phyloP scores from a whole-genome alignment of 2,888 invertebrate genomes.

The Pachliopta kotzebuea region DNA sequence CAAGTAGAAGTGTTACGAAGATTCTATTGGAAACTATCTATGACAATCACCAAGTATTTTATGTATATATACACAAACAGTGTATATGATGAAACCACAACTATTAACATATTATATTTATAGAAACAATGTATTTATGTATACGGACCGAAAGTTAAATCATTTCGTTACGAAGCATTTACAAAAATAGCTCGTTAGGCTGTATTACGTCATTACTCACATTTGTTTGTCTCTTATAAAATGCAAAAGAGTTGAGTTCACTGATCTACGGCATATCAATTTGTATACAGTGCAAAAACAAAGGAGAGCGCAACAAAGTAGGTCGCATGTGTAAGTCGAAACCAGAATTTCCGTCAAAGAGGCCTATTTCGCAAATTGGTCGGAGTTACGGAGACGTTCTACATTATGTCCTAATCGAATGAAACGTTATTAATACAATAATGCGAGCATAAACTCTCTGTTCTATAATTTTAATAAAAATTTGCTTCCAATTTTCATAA shows the following conservation, averaged over 20 bases:
- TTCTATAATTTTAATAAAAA: no score
- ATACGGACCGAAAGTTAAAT: neutral
- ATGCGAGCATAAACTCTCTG: neutral
- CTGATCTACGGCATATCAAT: constrained; percentile 28
- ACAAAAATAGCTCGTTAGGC: constrained; percentile 16
- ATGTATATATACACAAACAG: no score
- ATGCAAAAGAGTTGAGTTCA: constrained; percentile 30
- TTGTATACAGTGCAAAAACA: constrained; percentile 33
- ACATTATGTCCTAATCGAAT: constrained; percentile 30
- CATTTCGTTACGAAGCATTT: constrained; percentile 9
- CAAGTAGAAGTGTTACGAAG: no score
- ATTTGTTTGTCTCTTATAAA: constrained; percentile 26
- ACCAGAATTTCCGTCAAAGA: constrained; percentile 45
- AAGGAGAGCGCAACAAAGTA: constrained; percentile 43
- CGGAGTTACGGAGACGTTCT: constrained; percentile 29
- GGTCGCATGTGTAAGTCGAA: constrained; percentile 43
- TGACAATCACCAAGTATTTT: no score
- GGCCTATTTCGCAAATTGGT: constrained; percentile 37
- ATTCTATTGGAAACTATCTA: no score
- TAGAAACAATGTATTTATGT: neutral
- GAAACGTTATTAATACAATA: constrained; percentile 21
- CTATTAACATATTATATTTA: no score
- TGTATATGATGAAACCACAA: no score
- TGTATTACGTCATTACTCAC: constrained; percentile 21
- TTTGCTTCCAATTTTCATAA: no score